Evolutionary conservation across 2,797 vertebrate genomes (phyloP), one percentile per base, ranked within the genome.

Genomic region (Erithacus rubecula): DNA sequence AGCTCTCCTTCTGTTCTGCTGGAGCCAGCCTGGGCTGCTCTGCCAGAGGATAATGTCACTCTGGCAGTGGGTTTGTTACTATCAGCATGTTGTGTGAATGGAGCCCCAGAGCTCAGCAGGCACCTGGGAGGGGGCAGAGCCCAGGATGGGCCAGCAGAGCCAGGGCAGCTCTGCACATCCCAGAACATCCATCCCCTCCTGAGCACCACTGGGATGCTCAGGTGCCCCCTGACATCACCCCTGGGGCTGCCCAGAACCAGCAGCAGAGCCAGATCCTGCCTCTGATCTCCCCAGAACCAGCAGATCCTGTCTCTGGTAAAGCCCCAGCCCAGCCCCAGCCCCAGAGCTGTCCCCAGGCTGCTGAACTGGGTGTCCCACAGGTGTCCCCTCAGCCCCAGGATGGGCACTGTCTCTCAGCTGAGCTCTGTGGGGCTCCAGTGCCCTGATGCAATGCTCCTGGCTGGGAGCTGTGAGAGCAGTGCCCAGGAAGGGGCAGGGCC

Each of bases 401-500:
- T 2, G 44, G 46, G 0, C 34, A 22, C 80, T 76, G 59, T 19
- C 75, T 53, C 67, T 69, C 72, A 69, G 81, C 59, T 3, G 63
- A 49, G 79, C 1, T 37, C 43, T 60, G 78, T 20, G 67, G 69
- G 41, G 78, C 83, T 96, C 91, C 44, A 78, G 27, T 30, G 79
- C 55, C 68, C 87, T 65, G 64, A 70, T 51, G 55, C 91, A 96
- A 94, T 5, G 39, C 34, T 93, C 78, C 85, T 41, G 68, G 10
- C 20, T 63, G 88, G 92, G 71, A 92, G 77, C 74, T 51, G 74
- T 5, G 18, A 46, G 63, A 79, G 39, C 46, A 49, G 30, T 92
- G 93, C 93, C 97, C 96, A 88, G 92, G 95, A 97, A 96, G 93
- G 93, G 90, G 95, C 87, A 83, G 93, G 96, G 94, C 91, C 90